Evolutionary conservation across 1,140 invertebrate species (phyloP).

Genomic region (Ectropis grisescens): DNA sequence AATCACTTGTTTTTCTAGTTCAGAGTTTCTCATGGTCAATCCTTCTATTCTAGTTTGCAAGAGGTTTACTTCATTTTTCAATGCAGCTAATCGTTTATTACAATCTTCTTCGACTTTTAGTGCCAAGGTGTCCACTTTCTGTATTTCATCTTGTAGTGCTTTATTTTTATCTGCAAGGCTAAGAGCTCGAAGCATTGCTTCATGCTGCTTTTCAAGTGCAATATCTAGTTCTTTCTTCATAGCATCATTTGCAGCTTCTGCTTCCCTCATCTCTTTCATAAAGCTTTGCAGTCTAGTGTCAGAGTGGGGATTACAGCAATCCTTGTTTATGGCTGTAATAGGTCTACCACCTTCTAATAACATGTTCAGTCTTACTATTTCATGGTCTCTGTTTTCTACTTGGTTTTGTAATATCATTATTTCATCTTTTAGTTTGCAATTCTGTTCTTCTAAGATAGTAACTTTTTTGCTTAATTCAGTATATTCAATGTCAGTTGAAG

Average conservation of each 20-base stretch:
- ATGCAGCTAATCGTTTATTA: slow-evolving; percentile 58
- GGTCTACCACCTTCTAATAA: slow-evolving; percentile 76
- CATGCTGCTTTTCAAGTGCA: slow-evolving; percentile 76
- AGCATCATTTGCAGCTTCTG: slow-evolving; percentile 68
- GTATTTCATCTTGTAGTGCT: slow-evolving; percentile 75
- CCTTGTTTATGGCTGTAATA: slow-evolving; percentile 66
- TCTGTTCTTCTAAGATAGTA: slow-evolving; percentile 39
- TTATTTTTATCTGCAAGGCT: slow-evolving; percentile 78
- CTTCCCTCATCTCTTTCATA: slow-evolving; percentile 63
- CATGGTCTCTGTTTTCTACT: slow-evolving; percentile 71
- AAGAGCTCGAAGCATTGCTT: slow-evolving; percentile 79
- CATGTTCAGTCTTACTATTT: slow-evolving; percentile 74
- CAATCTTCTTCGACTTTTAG: slow-evolving; percentile 77
- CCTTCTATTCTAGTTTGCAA: slow-evolving; percentile 42
- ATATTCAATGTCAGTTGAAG: slow-evolving; percentile 23
- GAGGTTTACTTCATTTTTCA: slow-evolving; percentile 40
- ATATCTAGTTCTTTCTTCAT: slow-evolving; percentile 72
- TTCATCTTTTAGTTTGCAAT: slow-evolving; percentile 44
- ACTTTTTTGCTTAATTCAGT: slow-evolving; percentile 35
- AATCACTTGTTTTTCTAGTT: slow-evolving; percentile 37
- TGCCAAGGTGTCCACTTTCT: slow-evolving; percentile 77
- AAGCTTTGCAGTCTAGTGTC: slow-evolving; percentile 41
- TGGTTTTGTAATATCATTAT: slow-evolving; percentile 51
- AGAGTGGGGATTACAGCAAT: slow-evolving; percentile 69
- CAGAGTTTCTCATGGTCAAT: slow-evolving; percentile 34